Evolutionary conservation across 2,888 invertebrate genomes (phyloP), one percentile per base, ranked within the genome.

Genomic region (Subacronicta megacephala): DNA sequence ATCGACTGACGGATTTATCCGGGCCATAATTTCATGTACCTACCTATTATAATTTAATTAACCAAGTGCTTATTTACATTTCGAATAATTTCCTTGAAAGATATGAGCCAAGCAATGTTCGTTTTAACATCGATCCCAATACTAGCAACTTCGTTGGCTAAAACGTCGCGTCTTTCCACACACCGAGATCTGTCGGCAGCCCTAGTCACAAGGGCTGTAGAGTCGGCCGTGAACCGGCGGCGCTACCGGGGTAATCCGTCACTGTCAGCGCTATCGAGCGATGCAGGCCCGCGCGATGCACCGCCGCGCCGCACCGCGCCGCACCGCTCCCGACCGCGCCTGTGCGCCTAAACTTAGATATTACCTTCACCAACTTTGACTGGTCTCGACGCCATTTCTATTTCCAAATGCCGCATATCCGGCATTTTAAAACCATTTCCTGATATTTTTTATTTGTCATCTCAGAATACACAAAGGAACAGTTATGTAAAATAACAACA

Each of bases 301-400:
- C 63, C 73, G 68, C 37, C 69, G 55, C 57, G 12, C 53, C 72
- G 71, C 71, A 50, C 37, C 69, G 55, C 57, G 12, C 53, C 72
- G 71, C 71, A 50, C 71, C 61, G 68, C 53, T 29, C 13, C 49
- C 61, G 57, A 75, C 60, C 72, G 76, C 77, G 64, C 78, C 63
- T 62, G 53, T 63, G 56, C 61, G 51, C 64, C 85, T 88, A 89
- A 91, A 92, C 90, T 90, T 91, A 89, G 90, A 90, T 91, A 91
- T 91, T 90, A 88, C 89, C 89, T 90, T 90, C 84, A 89, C 87
- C 83, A 90, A 91, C 86, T 91, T 89, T 86, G 88, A 90, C 89
- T 88, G 88, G 89, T 90, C 87, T 82, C 83, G 80, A 76, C 75
- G 69, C 68, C 71, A 72, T 77, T 76, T 81, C 81, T 87, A 82